Conservation (phyloP, 64 coral and sea anemone species). For the Acropora yongei region DNA sequence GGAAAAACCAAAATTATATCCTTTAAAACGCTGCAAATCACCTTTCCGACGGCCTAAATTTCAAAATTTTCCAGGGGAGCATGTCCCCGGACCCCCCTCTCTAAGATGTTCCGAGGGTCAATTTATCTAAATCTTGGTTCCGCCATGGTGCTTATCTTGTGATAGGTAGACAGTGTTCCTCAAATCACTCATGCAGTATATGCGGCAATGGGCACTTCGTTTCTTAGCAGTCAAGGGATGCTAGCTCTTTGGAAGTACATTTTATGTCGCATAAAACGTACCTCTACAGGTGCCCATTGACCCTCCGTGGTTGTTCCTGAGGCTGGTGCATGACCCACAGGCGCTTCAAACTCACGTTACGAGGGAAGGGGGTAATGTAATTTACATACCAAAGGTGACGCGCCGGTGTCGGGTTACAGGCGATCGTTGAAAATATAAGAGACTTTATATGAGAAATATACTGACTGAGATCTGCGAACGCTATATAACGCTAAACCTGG, state of each 20-base stretch:
- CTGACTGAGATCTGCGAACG: too few species aligned
- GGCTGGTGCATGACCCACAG: neutral
- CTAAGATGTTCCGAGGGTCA: too few species aligned
- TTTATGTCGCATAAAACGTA: constrained; percentile 2
- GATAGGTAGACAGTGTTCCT: neutral
- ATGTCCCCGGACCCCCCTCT: too few species aligned
- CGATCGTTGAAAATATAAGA: too few species aligned
- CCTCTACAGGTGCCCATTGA: neutral
- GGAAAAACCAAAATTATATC: constrained; percentile 11
- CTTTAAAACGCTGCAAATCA: neutral
- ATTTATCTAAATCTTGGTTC: neutral
- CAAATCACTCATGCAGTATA: constrained; percentile 8
- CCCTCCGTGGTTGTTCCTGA: neutral
- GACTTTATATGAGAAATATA: too few species aligned
- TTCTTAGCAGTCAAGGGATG: constrained; percentile 5
- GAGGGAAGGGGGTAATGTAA: too few species aligned
- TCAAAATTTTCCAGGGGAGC: neutral
- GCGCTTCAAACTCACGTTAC: too few species aligned
- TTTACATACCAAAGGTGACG: too few species aligned
- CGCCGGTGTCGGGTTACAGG: too few species aligned
- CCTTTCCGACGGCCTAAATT: neutral
- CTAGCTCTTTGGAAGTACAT: neutral
- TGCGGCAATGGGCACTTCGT: constrained; percentile 1
- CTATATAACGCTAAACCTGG: too few species aligned
- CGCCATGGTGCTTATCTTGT: neutral